Conservation (phyloP, 2,888 invertebrate species). For the Phasia obesa region DNA sequence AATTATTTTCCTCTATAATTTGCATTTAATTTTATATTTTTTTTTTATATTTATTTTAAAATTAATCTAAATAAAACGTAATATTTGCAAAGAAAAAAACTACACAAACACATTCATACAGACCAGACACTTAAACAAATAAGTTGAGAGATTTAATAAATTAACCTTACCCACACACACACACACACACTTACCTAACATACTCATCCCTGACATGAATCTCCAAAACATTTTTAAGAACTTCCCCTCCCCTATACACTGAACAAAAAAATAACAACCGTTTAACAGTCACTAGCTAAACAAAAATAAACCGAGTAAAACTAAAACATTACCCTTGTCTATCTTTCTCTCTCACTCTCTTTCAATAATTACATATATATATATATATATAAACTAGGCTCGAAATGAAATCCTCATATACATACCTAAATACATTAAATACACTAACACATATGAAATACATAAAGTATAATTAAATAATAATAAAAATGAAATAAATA, state of each 20-base stretch:
- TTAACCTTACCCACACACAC: slow-evolving; percentile 25
- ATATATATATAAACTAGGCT: slow-evolving; percentile 1
- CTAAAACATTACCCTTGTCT: neutral
- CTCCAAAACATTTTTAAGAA: neutral
- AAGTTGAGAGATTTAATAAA: slow-evolving; percentile 26
- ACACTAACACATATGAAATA: slow-evolving; percentile 27
- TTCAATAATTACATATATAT: neutral
- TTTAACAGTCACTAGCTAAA: no score
- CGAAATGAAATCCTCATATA: slow-evolving; percentile 7
- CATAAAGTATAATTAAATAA: slow-evolving; percentile 55
- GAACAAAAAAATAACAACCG: neutral
- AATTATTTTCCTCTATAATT: slow-evolving; percentile 59
- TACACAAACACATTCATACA: slow-evolving; percentile 1
- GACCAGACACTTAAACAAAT: slow-evolving; percentile 6
- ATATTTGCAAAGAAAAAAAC: slow-evolving; percentile 60
- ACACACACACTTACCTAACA: slow-evolving; percentile 30
- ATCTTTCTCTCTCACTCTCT: neutral
- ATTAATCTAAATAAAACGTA: slow-evolving; percentile 56
- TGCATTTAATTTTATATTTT: slow-evolving; percentile 61
- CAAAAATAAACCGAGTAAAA: neutral
- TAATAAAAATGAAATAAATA: slow-evolving; percentile 52
- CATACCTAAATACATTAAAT: slow-evolving; percentile 22
- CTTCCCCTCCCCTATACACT: neutral
- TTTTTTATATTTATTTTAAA: slow-evolving; percentile 53
- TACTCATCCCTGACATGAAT: neutral